These are phyloP conservation scores for Cecidostiba fungosa DNA, from an alignment of 2,888 invertebrate species.

Conservation along the genomic window DNA sequence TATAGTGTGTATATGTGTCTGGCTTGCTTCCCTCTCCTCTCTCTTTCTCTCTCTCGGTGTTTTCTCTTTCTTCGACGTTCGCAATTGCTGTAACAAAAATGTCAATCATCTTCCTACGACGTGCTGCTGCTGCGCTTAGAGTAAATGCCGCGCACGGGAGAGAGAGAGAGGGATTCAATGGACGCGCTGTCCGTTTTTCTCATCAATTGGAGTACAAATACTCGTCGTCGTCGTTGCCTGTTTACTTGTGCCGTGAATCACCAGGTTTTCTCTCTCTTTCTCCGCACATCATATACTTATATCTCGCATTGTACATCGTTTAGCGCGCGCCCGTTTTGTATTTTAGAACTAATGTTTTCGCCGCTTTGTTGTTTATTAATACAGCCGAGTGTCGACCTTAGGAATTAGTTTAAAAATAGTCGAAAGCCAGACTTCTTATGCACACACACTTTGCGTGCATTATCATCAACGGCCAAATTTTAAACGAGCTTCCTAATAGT, in stretches of 20 bases:
- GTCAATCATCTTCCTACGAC: conserved; percentile 35
- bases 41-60: conserved; percentile 13
- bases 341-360: not conserved
- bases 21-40: not conserved
- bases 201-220: conserved; percentile 21
- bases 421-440: not conserved
- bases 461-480: not conserved
- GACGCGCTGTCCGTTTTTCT: conserved; percentile 1
- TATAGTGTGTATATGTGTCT: not conserved
- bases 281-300: not conserved
- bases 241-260: not conserved
- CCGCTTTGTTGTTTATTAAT: not conserved
- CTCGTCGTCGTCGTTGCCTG: not conserved
- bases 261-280: not conserved
- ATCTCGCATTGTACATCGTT: not conserved
- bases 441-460: not conserved
- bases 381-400: not conserved
- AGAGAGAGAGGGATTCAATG: not conserved
- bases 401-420: not conserved
- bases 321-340: not conserved
- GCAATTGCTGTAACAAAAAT: conserved; percentile 47
- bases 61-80: conserved; percentile 41
- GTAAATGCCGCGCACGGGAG: not conserved
- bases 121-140: not conserved
- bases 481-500: not conserved